Percentiles rank a stretch among this genome's conserved stretches.
Evolutionary conservation across 2,113 vertebrate species (phyloP).

Genomic region (Antechinus stuartii): DNA sequence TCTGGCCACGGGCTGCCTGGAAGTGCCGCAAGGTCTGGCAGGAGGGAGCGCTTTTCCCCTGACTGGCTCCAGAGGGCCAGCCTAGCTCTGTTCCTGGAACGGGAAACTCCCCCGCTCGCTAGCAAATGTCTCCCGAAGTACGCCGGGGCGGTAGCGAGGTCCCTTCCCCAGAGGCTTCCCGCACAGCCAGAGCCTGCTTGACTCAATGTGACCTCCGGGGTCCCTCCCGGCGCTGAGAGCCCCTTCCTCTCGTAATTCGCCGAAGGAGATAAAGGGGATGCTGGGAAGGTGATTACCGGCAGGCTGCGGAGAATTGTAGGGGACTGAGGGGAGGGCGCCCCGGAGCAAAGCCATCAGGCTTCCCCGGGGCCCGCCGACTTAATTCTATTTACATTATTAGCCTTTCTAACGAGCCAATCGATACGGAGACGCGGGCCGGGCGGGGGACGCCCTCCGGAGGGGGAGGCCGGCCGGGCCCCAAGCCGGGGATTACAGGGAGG

Average conservation of each 20-base stretch:
- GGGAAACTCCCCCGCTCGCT: not conserved
- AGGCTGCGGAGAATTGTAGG: not conserved
- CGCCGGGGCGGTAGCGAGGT: not conserved
- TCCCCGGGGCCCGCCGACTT: not conserved
- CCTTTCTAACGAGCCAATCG: not conserved
- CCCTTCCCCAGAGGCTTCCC: not conserved
- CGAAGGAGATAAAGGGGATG: not conserved
- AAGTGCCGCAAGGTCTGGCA: not conserved
- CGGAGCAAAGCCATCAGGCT: not conserved
- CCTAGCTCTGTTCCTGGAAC: not conserved
- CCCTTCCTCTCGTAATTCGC: not conserved
- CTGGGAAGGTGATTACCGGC: not conserved
- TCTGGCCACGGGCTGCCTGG: not conserved
- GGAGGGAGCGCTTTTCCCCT: not conserved
- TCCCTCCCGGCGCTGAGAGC: not conserved
- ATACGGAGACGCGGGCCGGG: not conserved
- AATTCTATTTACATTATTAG: constrained; percentile 4
- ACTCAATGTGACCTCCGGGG: not conserved
- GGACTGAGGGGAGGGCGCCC: not conserved
- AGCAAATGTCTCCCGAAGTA: not conserved
- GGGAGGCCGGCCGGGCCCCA: not conserved
- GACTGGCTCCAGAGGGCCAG: not conserved
- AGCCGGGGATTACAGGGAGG: not conserved
- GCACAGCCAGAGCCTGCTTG: not conserved
- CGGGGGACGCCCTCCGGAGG: not conserved